Evolutionary conservation across 1,140 invertebrate species (phyloP), one percentile per base, ranked within the genome.

Genomic region (Elymnias hypermnestra): DNA sequence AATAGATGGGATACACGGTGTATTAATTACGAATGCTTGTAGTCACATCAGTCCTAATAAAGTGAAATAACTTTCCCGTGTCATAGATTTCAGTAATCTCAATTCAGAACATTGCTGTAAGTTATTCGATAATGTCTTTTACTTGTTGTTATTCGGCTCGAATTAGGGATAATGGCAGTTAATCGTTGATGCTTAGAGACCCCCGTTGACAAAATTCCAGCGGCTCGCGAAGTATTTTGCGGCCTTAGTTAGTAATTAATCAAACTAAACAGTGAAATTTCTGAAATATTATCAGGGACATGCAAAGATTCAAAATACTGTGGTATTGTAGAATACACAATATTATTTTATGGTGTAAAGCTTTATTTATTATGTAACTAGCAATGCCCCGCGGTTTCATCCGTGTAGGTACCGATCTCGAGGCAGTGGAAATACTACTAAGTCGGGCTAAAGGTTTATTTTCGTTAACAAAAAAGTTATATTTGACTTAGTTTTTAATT

Each of bases 141-240:
- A 45, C 43, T 45, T 37, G 51, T 46, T 53, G 15, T 42, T 47
- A 33, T 31, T 47, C 25, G 26, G 21, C 31, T 18, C 18, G 36
- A 53, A 47, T 53, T 53, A 42, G 26, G 33, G 39, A 52, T 57
- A 57, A 57, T 52, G 33, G 43, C 19, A 33, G 48, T 47, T 57
- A 52, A 52, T 57, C 46, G 31, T n/a, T 33, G 49, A 39, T 38
- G 28, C 33, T 47, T 21, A 35, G 35, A 53, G 42, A 23, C 50
- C 28, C 23, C 50, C n/a, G 23, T 26, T 17, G 36, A 46, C 43
- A 43, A 52, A 45, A 57, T 47, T 52, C 47, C 29, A 45, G 33
- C 18, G 42, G 48, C 26, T 52, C 40, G 37, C 43, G 36, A 15
- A 42, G 33, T 49, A 57, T 39, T 54, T 54, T 41, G 25, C 8